These are phyloP conservation scores for Ctena decussata DNA, from an alignment of 2,888 invertebrate species.

Conservation along the genomic window DNA sequence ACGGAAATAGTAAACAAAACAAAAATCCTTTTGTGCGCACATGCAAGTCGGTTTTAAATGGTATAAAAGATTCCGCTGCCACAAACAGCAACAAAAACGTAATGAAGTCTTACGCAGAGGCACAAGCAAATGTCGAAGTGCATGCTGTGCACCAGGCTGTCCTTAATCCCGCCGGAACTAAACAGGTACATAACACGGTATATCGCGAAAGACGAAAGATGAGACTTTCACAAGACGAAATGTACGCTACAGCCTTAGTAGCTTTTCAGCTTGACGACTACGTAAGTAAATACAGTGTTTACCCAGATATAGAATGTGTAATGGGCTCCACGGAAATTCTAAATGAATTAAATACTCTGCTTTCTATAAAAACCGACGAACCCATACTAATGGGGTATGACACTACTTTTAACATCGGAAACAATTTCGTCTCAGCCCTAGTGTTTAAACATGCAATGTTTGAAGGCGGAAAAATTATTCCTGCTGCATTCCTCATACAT, in stretches of 20 bases:
- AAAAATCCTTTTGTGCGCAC: not conserved
- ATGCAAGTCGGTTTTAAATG: not conserved
- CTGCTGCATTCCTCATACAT: not conserved
- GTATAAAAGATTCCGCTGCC: not conserved
- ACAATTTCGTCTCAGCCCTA: not conserved
- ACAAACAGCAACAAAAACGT: not conserved
- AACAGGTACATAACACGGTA: not conserved
- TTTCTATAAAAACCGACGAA: not conserved
- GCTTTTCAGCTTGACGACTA: not conserved
- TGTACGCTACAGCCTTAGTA: not conserved
- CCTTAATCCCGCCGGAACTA: not conserved
- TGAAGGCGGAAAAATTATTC: not conserved
- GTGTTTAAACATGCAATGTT: not conserved
- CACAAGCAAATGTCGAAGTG: not conserved
- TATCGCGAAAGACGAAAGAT: not conserved
- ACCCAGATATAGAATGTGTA: not conserved
- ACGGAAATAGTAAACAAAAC: not conserved
- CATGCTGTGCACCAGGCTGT: not conserved
- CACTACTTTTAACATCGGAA: not conserved
- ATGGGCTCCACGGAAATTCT: not conserved
- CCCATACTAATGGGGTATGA: not conserved
- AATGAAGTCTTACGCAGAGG: not conserved
- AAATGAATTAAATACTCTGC: not conserved
- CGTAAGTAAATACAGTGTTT: not conserved
- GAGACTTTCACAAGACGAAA: not conserved